phyloP scores from a whole-genome alignment of 2,888 invertebrate genomes.

The Phasia obesa region DNA sequence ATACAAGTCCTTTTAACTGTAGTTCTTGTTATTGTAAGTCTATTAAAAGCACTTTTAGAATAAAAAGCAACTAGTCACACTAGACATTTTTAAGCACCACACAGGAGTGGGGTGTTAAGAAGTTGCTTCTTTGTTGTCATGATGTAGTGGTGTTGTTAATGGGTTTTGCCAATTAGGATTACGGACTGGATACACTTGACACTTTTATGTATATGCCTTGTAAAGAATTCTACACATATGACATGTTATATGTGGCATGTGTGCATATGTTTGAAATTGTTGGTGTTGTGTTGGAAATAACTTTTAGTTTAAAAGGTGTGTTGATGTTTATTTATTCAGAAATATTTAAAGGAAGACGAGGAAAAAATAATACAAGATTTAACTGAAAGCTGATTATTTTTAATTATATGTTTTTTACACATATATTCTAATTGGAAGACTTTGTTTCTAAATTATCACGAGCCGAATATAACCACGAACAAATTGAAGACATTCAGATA shows the following conservation, averaged over 20 bases:
- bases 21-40: slow-evolving; percentile 61
- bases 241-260: slow-evolving; percentile 7
- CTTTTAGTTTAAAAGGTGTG: too few relatives aligned
- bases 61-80: slow-evolving; percentile 25
- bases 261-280: slow-evolving; percentile 20
- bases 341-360: too few relatives aligned
- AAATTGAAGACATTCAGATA: too few relatives aligned
- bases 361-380: too few relatives aligned
- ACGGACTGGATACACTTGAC: slow-evolving; percentile 54
- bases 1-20: slow-evolving; percentile 56
- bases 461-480: too few relatives aligned
- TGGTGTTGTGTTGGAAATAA: background rate
- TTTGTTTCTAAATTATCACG: too few relatives aligned
- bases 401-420: too few relatives aligned
- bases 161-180: slow-evolving; percentile 75
- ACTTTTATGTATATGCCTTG: slow-evolving; percentile 27
- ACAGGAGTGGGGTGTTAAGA: slow-evolving; percentile 24
- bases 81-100: slow-evolving; percentile 14
- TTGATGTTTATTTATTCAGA: too few relatives aligned
- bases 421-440: too few relatives aligned
- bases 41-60: slow-evolving; percentile 64
- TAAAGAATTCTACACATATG: background rate
- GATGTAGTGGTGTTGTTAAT: slow-evolving; percentile 73
- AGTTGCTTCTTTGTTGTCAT: slow-evolving; percentile 58
- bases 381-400: too few relatives aligned